Percentiles rank a stretch among this genome's conserved stretches.
These are phyloP conservation scores for Oegoconia quadripuncta DNA, from an alignment of 2,888 invertebrate species.

Conservation along the genomic window DNA sequence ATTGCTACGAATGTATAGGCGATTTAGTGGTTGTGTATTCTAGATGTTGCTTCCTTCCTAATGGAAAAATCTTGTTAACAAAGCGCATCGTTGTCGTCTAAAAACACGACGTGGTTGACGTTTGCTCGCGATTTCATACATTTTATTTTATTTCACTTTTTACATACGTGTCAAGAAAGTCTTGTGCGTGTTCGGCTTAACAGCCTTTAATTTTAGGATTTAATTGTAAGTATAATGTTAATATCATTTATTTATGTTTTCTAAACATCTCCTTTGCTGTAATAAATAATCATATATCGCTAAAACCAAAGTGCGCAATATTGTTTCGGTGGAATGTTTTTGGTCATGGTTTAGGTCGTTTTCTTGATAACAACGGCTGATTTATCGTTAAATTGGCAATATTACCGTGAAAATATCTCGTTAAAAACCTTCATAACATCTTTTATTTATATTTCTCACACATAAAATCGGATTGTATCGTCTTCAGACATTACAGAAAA, in stretches of 20 bases:
- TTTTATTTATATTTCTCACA: background rate
- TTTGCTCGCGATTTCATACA: conserved; percentile 31
- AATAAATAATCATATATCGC: conserved; percentile 6
- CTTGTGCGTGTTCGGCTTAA: conserved; percentile 63
- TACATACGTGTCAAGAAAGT: conserved; percentile 73
- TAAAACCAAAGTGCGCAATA: background rate
- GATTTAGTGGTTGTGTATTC: background rate
- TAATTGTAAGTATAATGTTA: conserved; percentile 61
- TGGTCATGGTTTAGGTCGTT: conserved; percentile 25
- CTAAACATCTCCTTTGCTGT: conserved; percentile 9
- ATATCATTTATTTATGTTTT: conserved; percentile 19
- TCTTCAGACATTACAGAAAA: conserved; percentile 12
- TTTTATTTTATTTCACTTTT: conserved; percentile 70
- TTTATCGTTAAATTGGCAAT: conserved; percentile 34
- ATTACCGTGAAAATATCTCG: conserved; percentile 8
- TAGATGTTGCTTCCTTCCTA: background rate
- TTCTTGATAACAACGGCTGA: conserved; percentile 29
- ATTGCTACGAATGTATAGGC: no score
- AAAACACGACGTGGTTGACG: conserved; percentile 28
- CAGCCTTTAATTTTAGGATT: conserved; percentile 69
- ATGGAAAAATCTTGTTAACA: background rate
- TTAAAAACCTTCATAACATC: background rate
- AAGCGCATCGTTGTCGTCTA: conserved; percentile 6
- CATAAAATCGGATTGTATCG: conserved; percentile 6
- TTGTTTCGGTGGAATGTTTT: conserved; percentile 11